Conservation (phyloP, 2,888 invertebrate species). For the Tortricodes alternella region DNA sequence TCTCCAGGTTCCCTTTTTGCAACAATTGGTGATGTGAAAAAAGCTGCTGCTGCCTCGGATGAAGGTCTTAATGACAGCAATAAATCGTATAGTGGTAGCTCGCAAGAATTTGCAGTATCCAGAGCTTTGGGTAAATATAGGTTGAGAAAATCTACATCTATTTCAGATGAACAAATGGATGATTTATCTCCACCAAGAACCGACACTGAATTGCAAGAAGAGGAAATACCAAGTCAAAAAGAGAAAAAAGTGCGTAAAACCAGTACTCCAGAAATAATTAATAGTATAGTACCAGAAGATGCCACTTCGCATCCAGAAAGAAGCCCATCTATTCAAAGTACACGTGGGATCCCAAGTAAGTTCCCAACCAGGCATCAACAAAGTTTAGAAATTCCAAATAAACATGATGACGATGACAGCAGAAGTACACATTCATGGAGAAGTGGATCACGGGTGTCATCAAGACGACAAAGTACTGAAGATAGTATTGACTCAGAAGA, state of each 20-base stretch:
- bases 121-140: constrained; percentile 91
- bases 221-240: constrained; percentile 51
- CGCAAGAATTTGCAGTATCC: constrained; percentile 93
- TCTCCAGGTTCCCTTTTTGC: constrained; percentile 87
- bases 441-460: constrained; percentile 92
- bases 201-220: constrained; percentile 55
- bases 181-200: constrained; percentile 74
- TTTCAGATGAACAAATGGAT: constrained; percentile 86
- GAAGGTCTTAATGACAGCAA: constrained; percentile 82
- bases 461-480: constrained; percentile 94
- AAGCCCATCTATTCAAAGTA: constrained; percentile 85
- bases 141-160: constrained; percentile 87
- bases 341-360: constrained; percentile 81
- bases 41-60: constrained; percentile 83
- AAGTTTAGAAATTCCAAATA: constrained; percentile 91
- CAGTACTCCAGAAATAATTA: constrained; percentile 69
- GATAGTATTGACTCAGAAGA: constrained; percentile 97
- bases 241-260: constrained; percentile 59
- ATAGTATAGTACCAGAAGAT: constrained; percentile 73
- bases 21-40: constrained; percentile 89
- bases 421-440: constrained; percentile 94
- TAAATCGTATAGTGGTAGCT: constrained; percentile 84
- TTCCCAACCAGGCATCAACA: constrained; percentile 88
- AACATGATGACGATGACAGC: constrained; percentile 91
- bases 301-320: constrained; percentile 79